Percentiles rank a stretch among this genome's conserved stretches.
Conservation (phyloP, 2,888 invertebrate genomes). For the Tribolium freemani region DNA sequence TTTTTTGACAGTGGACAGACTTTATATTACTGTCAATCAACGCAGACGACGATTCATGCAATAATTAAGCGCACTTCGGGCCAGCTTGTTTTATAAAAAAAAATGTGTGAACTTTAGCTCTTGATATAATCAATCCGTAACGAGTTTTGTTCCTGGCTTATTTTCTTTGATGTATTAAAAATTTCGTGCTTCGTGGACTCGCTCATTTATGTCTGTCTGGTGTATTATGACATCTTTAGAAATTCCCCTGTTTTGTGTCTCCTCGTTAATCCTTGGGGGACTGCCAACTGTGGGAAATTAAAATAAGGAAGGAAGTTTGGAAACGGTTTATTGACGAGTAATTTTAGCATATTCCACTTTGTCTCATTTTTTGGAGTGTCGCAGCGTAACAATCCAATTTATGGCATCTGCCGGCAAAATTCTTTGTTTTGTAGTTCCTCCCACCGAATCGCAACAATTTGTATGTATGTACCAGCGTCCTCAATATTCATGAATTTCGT, state of each 20-base stretch:
- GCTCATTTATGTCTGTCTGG: background rate
- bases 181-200: background rate
- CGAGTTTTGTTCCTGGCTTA: background rate
- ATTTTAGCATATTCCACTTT: too few species aligned
- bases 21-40: too few species aligned
- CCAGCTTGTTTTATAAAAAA: background rate
- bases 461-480: background rate
- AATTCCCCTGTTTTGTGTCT: background rate
- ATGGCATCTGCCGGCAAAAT: background rate
- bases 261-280: background rate
- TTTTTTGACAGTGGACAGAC: too few species aligned
- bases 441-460: constrained; percentile 1
- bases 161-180: background rate
- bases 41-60: too few species aligned
- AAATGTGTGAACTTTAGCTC: background rate
- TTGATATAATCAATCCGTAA: too few species aligned
- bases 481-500: constrained; percentile 29
- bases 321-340: background rate
- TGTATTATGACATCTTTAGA: background rate
- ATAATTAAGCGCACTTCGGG: constrained; percentile 28
- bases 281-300: background rate
- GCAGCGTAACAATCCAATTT: background rate
- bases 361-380: background rate
- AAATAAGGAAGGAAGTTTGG: background rate
- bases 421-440: background rate